Evolutionary conservation across 2,888 invertebrate species (phyloP).

Genomic region (Cerastis rubricosa): DNA sequence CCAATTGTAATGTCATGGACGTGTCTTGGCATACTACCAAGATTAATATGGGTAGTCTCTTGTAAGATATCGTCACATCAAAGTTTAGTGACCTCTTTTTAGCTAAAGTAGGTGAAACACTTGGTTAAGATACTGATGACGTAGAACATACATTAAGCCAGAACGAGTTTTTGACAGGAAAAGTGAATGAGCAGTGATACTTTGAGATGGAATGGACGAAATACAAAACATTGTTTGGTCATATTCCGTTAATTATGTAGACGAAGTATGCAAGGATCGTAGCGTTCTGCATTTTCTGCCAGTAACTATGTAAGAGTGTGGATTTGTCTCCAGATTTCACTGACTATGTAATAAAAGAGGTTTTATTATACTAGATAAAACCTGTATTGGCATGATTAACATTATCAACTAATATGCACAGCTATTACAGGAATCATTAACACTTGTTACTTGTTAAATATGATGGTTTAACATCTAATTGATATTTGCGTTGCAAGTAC

Average conservation of each 20-base stretch:
- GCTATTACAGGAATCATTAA: background rate
- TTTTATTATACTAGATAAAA: background rate
- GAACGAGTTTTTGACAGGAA: conserved; percentile 36
- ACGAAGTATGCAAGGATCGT: background rate
- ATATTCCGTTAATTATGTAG: background rate
- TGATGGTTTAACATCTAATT: conserved; percentile 24
- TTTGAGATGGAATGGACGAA: background rate
- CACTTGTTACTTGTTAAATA: background rate
- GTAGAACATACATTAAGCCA: background rate
- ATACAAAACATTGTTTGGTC: background rate
- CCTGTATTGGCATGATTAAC: background rate
- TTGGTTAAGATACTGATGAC: background rate
- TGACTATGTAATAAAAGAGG: background rate
- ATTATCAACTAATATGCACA: background rate
- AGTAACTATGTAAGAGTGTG: background rate
- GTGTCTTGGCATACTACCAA: conserved; percentile 39
- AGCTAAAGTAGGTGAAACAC: conserved; percentile 34
- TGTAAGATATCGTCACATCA: conserved; percentile 1
- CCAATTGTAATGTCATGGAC: conserved; percentile 16
- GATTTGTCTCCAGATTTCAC: background rate
- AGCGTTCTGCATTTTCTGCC: background rate
- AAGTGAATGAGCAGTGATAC: conserved; percentile 16
- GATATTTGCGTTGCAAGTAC: conserved; percentile 6
- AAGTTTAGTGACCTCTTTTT: conserved; percentile 51
- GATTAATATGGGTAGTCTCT: conserved; percentile 9